Percentiles rank a stretch among this genome's conserved stretches.
Evolutionary conservation across 2,113 vertebrate genomes (phyloP).

Genomic region (Nothocercus nigrocapillus): DNA sequence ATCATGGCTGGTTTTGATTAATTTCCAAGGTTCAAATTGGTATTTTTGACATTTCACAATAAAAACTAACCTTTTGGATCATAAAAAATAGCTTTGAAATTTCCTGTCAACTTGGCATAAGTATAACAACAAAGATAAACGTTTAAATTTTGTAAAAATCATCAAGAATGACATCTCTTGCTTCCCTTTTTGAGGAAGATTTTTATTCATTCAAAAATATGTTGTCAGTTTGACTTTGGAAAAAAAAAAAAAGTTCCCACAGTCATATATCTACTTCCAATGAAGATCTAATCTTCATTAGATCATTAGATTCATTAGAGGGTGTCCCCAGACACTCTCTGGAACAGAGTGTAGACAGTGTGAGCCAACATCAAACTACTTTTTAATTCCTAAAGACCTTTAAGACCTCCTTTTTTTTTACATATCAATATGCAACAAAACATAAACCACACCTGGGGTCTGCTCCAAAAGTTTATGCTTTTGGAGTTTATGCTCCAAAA

Average conservation of each 20-base stretch:
- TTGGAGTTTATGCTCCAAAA: no score
- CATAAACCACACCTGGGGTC: fast-evolving
- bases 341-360: neutral
- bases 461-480: neutral
- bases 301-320: neutral
- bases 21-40: neutral
- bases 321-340: neutral
- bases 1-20: constrained; percentile 33
- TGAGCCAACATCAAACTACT: neutral
- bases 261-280: neutral
- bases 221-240: neutral
- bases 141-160: neutral
- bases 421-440: neutral
- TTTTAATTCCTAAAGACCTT: neutral
- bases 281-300: neutral
- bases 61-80: neutral
- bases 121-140: neutral
- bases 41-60: constrained; percentile 1
- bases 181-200: neutral
- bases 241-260: neutral
- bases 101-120: neutral
- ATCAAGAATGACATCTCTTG: neutral
- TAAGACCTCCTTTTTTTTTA: neutral
- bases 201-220: neutral
- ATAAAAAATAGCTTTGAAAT: neutral